Conservation (phyloP, 2,888 invertebrate genomes). For the Unio pictorum region DNA sequence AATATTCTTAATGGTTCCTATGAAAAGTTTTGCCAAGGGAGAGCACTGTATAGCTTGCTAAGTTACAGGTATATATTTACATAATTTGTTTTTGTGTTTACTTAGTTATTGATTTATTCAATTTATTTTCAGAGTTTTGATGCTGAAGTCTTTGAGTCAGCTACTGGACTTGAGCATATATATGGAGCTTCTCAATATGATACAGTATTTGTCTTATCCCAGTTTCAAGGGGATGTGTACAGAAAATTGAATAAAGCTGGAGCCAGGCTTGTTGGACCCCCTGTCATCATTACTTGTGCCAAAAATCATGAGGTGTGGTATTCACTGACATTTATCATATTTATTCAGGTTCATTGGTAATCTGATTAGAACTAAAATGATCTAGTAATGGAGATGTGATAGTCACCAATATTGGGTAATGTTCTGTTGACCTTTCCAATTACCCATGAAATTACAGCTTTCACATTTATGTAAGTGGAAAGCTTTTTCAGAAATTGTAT, state of each 20-base stretch:
- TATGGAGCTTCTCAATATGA: constrained; percentile 68
- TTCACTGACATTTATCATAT: too few relatives aligned
- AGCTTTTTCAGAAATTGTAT: too few relatives aligned
- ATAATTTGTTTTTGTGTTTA: not conserved
- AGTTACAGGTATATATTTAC: not conserved
- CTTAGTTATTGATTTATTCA: not conserved
- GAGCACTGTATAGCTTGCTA: too few relatives aligned
- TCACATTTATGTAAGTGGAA: too few relatives aligned
- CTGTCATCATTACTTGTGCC: constrained; percentile 67
- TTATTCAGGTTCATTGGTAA: too few relatives aligned
- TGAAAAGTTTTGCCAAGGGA: too few relatives aligned
- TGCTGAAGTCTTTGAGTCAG: constrained; percentile 48
- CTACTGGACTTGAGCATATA: constrained; percentile 69
- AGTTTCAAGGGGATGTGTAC: constrained; percentile 83
- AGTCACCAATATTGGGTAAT: too few relatives aligned
- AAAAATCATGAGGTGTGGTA: constrained; percentile 71
- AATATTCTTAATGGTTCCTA: too few relatives aligned
- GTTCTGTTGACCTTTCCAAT: too few relatives aligned
- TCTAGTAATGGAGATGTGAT: too few relatives aligned
- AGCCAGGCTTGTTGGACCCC: constrained; percentile 70
- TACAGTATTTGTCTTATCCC: constrained; percentile 82
- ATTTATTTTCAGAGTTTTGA: constrained; percentile 37
- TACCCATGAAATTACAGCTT: too few relatives aligned
- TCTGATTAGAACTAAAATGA: too few relatives aligned
- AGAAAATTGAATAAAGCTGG: constrained; percentile 76